Conservation (phyloP, 2,113 vertebrate genomes). For the Leucopsar rothschildi region DNA sequence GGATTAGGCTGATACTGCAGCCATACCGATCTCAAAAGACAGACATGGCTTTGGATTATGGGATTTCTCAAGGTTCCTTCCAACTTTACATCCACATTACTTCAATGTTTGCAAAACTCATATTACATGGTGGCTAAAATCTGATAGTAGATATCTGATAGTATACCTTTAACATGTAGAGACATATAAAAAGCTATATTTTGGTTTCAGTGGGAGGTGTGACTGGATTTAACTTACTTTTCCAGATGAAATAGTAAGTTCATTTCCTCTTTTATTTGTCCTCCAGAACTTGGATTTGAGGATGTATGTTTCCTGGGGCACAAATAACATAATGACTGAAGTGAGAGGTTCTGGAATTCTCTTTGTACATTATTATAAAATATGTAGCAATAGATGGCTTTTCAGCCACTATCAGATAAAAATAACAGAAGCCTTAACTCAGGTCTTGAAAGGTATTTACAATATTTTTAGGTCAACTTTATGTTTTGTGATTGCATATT, state of each 20-base stretch:
- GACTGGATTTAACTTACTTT: not conserved
- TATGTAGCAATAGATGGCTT: not conserved
- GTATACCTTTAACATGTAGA: not conserved
- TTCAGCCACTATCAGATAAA: not conserved
- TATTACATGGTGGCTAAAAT: not conserved
- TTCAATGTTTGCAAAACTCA: not conserved
- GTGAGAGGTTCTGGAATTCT: not conserved
- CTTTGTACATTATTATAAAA: not conserved
- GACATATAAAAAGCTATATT: not conserved
- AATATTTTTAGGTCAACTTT: not conserved
- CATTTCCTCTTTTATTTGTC: not conserved
- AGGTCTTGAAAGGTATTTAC: not conserved
- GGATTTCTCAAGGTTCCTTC: not conserved
- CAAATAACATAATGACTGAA: not conserved
- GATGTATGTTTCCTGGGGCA: not conserved
- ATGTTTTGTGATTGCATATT: not conserved
- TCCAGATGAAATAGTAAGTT: not conserved
- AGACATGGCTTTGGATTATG: not conserved
- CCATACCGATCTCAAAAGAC: not conserved
- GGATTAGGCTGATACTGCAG: not conserved
- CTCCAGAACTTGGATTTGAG: not conserved
- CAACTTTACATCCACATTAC: not conserved
- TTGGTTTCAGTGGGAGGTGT: not conserved
- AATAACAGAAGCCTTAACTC: not conserved
- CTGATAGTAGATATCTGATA: not conserved